These are phyloP conservation scores for Ceratotherium simum DNA, from an alignment of 2,113 vertebrate genomes.

Conservation along the genomic window DNA sequence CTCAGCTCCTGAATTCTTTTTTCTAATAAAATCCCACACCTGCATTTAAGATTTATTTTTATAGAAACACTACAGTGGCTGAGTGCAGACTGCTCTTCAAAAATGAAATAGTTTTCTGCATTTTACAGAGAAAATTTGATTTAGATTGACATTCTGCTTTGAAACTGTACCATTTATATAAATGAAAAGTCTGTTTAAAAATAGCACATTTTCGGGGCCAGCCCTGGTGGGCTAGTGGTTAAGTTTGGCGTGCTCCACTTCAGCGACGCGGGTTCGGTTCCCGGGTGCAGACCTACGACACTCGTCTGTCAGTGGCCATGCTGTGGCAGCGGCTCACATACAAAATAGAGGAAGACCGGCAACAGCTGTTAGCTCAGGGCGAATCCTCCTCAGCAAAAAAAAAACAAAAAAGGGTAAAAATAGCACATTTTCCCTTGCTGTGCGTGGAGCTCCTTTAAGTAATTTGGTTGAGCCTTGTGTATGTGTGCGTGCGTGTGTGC, in stretches of 20 bases:
- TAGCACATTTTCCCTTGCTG: neutral
- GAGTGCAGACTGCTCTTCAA: neutral
- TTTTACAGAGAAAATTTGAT: neutral
- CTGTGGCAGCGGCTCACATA: too few relatives aligned
- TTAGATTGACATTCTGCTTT: neutral
- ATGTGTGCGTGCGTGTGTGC: rapidly evolving
- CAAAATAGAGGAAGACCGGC: too few relatives aligned
- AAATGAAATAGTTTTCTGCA: neutral
- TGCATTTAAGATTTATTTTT: neutral
- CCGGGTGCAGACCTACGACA: too few relatives aligned
- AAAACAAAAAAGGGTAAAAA: neutral
- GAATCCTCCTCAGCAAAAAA: too few relatives aligned
- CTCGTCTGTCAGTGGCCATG: too few relatives aligned
- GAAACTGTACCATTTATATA: neutral
- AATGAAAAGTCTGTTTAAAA: neutral
- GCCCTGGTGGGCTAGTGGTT: too few relatives aligned
- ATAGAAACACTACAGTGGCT: rapidly evolving
- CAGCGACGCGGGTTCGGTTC: too few relatives aligned
- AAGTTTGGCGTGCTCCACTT: too few relatives aligned
- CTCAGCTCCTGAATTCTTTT: neutral
- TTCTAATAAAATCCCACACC: neutral
- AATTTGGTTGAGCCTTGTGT: neutral
- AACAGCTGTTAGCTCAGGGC: too few relatives aligned
- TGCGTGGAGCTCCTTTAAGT: neutral
- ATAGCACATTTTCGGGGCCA: rapidly evolving